phyloP scores from a whole-genome alignment of 2,888 invertebrate species.

The Drosophila recens region DNA sequence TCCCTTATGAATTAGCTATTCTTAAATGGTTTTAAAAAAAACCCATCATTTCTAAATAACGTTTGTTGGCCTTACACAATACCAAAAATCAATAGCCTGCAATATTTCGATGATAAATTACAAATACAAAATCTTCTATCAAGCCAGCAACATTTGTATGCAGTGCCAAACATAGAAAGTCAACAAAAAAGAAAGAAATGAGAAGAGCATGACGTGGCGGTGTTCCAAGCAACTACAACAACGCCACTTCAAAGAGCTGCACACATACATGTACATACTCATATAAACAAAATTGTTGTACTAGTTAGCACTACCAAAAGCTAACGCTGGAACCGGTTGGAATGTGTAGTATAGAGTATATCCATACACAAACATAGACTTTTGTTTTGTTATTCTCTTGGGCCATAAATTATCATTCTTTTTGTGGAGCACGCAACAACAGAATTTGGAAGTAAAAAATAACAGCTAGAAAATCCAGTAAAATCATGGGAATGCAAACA shows the following conservation, averaged over 20 bases:
- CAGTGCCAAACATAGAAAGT: constrained; percentile 50
- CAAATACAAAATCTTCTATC: not conserved
- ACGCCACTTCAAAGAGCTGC: constrained; percentile 58
- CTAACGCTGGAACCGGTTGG: constrained; percentile 63
- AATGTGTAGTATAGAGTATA: constrained; percentile 26
- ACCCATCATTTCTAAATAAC: not conserved
- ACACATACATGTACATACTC: constrained; percentile 29
- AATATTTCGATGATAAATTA: constrained; percentile 29
- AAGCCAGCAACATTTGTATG: constrained; percentile 26
- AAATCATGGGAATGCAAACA: constrained; percentile 26
- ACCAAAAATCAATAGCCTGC: constrained; percentile 26
- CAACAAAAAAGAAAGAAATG: constrained; percentile 41
- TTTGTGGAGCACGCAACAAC: constrained; percentile 33
- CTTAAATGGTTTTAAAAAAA: not conserved
- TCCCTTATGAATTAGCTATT: not conserved
- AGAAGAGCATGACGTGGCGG: constrained; percentile 67
- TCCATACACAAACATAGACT: constrained; percentile 10
- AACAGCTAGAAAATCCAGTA: constrained; percentile 27
- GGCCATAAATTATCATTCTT: constrained; percentile 45
- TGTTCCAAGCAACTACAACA: constrained; percentile 42
- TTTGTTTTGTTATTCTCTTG: constrained; percentile 37
- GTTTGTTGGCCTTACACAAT: constrained; percentile 9
- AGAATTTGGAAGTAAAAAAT: constrained; percentile 11
- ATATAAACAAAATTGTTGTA: constrained; percentile 28
- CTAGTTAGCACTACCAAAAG: constrained; percentile 23